These are phyloP conservation scores for Rhincodon typus DNA, from an alignment of 2,797 vertebrate genomes.

Conservation along the genomic window DNA sequence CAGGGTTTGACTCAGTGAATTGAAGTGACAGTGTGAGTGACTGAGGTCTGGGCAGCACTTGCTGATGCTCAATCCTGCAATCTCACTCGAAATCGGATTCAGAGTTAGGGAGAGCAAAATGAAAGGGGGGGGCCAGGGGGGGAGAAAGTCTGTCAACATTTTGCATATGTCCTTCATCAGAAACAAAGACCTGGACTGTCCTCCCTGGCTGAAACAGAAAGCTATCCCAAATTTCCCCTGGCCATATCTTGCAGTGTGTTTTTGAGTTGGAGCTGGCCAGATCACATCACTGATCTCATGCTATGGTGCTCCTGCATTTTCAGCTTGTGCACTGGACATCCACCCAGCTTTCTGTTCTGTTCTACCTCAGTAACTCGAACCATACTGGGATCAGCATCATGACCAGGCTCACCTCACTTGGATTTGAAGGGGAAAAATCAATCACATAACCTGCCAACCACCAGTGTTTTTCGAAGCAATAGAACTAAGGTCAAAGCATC, in stretches of 20 bases:
- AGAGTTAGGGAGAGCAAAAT: neutral
- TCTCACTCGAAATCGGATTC: neutral
- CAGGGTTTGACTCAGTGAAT: neutral
- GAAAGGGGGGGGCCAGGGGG: neutral
- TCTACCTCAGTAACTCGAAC: too few relatives aligned
- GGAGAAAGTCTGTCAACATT: neutral
- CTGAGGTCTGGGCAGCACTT: neutral
- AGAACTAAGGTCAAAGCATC: neutral
- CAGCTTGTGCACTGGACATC: too few relatives aligned
- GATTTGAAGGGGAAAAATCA: neutral
- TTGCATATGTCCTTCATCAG: neutral
- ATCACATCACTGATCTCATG: too few relatives aligned
- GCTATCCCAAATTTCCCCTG: neutral
- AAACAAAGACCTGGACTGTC: neutral
- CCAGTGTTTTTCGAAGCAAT: neutral
- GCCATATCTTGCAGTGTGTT: too few relatives aligned
- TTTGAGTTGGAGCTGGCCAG: too few relatives aligned
- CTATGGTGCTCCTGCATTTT: too few relatives aligned
- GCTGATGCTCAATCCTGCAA: neutral
- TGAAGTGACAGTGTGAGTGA: neutral
- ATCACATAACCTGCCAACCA: too few relatives aligned
- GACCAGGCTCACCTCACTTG: neutral
- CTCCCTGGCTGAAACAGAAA: neutral
- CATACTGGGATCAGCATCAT: neutral
- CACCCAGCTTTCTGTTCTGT: too few relatives aligned